phyloP scores from a whole-genome alignment of 2,888 invertebrate genomes.

The Cephalotes varians region DNA sequence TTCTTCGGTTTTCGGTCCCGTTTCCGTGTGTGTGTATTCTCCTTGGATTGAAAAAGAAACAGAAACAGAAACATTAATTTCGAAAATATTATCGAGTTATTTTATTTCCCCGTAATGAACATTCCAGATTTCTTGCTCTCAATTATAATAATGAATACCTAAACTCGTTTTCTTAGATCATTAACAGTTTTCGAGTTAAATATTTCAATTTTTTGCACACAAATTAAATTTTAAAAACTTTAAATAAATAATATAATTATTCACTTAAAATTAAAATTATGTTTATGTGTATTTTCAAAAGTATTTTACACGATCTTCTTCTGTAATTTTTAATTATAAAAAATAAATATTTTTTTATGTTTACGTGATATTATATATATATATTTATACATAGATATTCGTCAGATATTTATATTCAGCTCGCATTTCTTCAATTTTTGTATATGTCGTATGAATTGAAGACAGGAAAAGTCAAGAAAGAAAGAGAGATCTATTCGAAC shows the following conservation, averaged over 20 bases:
- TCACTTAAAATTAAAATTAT: neutral
- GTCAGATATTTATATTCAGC: slow-evolving; percentile 6
- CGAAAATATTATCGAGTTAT: neutral
- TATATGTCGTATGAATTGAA: neutral
- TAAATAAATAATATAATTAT: neutral
- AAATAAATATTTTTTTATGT: neutral
- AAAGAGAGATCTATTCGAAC: slow-evolving; percentile 35
- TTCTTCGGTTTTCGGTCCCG: neutral
- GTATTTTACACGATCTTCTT: neutral
- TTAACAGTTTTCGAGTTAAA: neutral
- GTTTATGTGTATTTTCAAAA: neutral
- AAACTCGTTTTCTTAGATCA: neutral
- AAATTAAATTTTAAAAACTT: neutral
- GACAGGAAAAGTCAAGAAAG: slow-evolving; percentile 35
- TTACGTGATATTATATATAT: neutral
- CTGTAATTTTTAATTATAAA: neutral
- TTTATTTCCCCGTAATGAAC: neutral
- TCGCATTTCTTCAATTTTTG: slow-evolving; percentile 21
- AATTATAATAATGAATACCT: neutral
- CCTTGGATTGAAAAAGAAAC: neutral
- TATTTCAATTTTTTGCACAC: neutral
- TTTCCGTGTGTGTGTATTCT: neutral
- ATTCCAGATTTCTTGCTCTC: neutral
- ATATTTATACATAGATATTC: neutral
- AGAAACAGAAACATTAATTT: neutral